Base-by-base conservation (phyloP, 2,113 vertebrate species). In the Chelonoidis abingdonii region DNA sequence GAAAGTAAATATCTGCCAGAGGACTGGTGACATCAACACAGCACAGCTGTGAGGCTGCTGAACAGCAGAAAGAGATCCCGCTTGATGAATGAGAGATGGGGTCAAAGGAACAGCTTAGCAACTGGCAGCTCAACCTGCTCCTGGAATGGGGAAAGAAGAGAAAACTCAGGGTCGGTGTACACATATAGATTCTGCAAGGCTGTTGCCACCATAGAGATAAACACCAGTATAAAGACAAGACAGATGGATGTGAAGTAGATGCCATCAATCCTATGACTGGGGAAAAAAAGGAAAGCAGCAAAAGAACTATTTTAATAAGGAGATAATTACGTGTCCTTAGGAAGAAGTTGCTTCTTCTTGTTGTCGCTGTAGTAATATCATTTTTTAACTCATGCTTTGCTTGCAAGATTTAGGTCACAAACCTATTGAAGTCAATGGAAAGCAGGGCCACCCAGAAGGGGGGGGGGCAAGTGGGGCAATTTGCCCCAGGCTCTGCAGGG, bases 1-100 rank as follows among this genome's bases (percentile, higher is more conserved):
- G 21, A 47, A 89, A 83, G n/a, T 44, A 21, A 84, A 90, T 49
- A 79, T 75, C 88, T 95, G 76, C 49, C 83, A 27, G 29, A 14
- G 5, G 1, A 44, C 83, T 35, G 24, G 6, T 76, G 53, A 49
- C 80, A 56, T 4, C 0, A 0, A 16, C 0, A 0, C 50, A 38
- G 57, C 62, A 50, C 59, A 89, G 50, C 52, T 83, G 59, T 0
- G 1, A 83, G 76, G 65, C 54, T 87, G 44, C 57, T 1, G 1
- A 88, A 19, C 25, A 52, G 41, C 75, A 93, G 81, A 83, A 16
- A 11, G 12, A 88, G 29, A 27, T 41, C 4, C 0, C 0, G 13
- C 1, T 1, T 14, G 25, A 90, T 1, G 21, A 80, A 86, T 0
- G 1, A 89, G 76, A 80, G 0, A 2, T n/a, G 38, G n/a, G 52